These are phyloP conservation scores for Cyphomyrus plagiostoma DNA, from an alignment of 2,113 vertebrate species.

Conservation along the genomic window DNA sequence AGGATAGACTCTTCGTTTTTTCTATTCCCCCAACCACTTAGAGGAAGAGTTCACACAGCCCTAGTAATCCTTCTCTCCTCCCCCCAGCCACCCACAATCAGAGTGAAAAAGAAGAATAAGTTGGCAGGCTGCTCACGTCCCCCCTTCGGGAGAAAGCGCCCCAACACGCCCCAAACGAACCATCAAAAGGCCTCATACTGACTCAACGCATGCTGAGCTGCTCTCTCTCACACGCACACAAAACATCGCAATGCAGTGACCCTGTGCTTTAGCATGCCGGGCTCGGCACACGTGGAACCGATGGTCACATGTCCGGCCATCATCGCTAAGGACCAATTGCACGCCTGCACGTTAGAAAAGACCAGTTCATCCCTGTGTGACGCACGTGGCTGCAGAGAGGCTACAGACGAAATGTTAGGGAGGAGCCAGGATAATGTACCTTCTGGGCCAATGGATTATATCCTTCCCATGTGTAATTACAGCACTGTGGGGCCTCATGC, in stretches of 20 bases:
- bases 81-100: neutral
- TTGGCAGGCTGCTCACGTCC: neutral
- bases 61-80: neutral
- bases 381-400: slow-evolving; percentile 31
- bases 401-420: slow-evolving; percentile 49
- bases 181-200: neutral
- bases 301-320: neutral
- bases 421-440: slow-evolving; percentile 43
- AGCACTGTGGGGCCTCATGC: slow-evolving; percentile 67
- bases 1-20: neutral
- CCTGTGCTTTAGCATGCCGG: neutral
- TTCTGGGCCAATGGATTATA: slow-evolving; percentile 42
- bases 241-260: neutral
- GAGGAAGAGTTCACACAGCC: slow-evolving; percentile 8
- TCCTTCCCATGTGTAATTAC: slow-evolving; percentile 67
- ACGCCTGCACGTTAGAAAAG: neutral
- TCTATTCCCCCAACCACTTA: neutral
- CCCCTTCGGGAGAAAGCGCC: neutral
- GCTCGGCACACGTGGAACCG: neutral
- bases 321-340: neutral
- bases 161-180: neutral
- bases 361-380: slow-evolving; percentile 12
- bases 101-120: neutral
- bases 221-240: neutral
- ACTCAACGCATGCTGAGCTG: neutral